phyloP scores from a whole-genome alignment of 2,888 invertebrate genomes.

The Catotricha subobsoleta region DNA sequence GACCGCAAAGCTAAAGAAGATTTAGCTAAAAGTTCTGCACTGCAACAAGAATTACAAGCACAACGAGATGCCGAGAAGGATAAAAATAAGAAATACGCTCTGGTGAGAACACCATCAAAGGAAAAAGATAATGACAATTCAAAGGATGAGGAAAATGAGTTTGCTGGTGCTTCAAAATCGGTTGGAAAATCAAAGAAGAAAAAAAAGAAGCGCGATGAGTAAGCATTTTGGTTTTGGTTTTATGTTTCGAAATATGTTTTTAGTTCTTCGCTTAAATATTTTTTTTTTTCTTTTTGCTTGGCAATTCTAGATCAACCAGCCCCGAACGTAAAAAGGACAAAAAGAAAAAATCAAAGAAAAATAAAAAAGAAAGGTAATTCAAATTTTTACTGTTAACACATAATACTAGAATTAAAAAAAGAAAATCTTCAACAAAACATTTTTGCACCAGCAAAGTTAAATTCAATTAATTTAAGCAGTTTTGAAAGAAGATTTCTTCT shows the following conservation, averaged over 20 bases:
- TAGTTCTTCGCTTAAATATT: slow-evolving; percentile 9
- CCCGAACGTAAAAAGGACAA: slow-evolving; percentile 56
- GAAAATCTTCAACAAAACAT: too few relatives aligned
- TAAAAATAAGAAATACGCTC: slow-evolving; percentile 41
- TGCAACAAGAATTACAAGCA: slow-evolving; percentile 30
- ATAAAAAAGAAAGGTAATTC: slow-evolving; percentile 1
- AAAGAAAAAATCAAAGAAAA: slow-evolving; percentile 63
- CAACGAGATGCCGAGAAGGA: slow-evolving; percentile 28
- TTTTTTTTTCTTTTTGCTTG: slow-evolving; percentile 7
- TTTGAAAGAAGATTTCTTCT: too few relatives aligned
- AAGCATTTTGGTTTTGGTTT: slow-evolving; percentile 16
- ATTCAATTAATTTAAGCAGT: too few relatives aligned
- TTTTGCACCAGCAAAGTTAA: too few relatives aligned
- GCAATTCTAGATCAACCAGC: slow-evolving; percentile 44
- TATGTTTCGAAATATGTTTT: slow-evolving; percentile 11
- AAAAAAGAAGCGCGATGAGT: slow-evolving; percentile 47
- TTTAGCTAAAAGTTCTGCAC: slow-evolving; percentile 29
- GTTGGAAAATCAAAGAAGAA: slow-evolving; percentile 53
- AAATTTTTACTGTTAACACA: neutral
- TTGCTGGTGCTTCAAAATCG: too few relatives aligned
- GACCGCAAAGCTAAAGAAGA: slow-evolving; percentile 41
- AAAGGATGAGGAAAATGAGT: slow-evolving; percentile 31
- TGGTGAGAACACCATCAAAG: slow-evolving; percentile 57
- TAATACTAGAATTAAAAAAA: too few relatives aligned
- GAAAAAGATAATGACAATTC: slow-evolving; percentile 18